Percentiles rank a stretch among this genome's conserved stretches.
Evolutionary conservation across 1,140 invertebrate species (phyloP).

Genomic region (Solenopsis invicta): DNA sequence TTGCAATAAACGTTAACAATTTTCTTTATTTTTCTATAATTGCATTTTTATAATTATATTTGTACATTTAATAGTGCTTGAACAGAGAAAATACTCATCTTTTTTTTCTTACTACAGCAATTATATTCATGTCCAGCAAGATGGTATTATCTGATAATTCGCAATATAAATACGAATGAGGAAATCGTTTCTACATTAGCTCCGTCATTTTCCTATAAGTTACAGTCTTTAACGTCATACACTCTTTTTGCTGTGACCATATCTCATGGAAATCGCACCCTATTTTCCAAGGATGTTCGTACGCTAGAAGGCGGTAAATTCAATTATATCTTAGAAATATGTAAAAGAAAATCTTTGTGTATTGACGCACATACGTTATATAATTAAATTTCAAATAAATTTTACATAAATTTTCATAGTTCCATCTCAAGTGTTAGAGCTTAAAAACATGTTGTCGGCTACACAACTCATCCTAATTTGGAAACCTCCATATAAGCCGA

Average conservation of each 20-base stretch:
- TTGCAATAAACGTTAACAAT: neutral
- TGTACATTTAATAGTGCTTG: neutral
- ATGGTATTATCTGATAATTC: conserved; percentile 52
- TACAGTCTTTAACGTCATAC: neutral
- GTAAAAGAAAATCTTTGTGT: neutral
- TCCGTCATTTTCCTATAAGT: neutral
- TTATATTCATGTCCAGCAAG: conserved; percentile 54
- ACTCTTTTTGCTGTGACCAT: conserved; percentile 56
- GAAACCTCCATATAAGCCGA: conserved; percentile 28
- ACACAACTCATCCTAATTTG: conserved; percentile 40
- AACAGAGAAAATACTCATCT: neutral
- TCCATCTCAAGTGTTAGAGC: conserved; percentile 43
- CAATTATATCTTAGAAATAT: neutral
- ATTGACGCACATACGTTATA: neutral
- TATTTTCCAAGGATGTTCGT: conserved; percentile 32
- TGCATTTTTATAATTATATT: no score
- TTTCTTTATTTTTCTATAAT: neutral
- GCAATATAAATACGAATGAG: neutral
- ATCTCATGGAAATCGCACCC: neutral
- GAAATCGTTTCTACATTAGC: neutral
- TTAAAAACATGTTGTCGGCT: neutral
- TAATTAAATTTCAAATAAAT: neutral
- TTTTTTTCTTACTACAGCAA: conserved; percentile 10
- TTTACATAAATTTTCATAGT: conserved; percentile 41
- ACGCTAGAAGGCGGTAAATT: conserved; percentile 68